A percentile compares a stretch with the other conserved stretches of the same genome.
These are phyloP conservation scores for Hylia prasina DNA, from an alignment of 2,113 vertebrate species.

Conservation along the genomic window DNA sequence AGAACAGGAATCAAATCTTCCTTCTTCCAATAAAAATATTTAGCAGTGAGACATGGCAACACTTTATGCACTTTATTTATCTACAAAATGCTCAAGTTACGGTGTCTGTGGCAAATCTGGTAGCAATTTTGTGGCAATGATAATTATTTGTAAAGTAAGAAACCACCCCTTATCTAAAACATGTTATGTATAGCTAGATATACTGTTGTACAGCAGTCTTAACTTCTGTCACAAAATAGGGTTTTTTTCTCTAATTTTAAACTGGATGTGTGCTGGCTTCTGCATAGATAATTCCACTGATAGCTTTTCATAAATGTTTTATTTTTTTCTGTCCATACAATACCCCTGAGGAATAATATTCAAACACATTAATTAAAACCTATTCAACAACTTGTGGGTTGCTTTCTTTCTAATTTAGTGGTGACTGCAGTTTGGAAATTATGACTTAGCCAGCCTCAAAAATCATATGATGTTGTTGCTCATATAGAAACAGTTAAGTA, in stretches of 20 bases:
- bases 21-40: background rate
- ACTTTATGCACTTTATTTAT: background rate
- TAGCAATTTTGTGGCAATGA: background rate
- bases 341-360: background rate
- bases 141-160: background rate
- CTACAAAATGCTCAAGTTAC: background rate
- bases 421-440: background rate
- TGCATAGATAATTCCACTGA: background rate
- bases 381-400: background rate
- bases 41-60: background rate
- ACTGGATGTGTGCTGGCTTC: background rate
- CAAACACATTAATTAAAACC: background rate
- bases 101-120: background rate
- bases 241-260: background rate
- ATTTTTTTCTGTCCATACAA: background rate
- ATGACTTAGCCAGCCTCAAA: background rate
- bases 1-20: background rate
- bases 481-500: slow-evolving; percentile 8
- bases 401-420: background rate
- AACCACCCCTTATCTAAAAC: background rate
- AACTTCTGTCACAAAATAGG: background rate
- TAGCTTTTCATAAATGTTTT: background rate
- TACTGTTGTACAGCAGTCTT: background rate
- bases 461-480: slow-evolving; percentile 40
- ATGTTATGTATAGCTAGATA: background rate